Base-by-base conservation (phyloP, 1,140 invertebrate genomes). In the Euwallacea similis region DNA sequence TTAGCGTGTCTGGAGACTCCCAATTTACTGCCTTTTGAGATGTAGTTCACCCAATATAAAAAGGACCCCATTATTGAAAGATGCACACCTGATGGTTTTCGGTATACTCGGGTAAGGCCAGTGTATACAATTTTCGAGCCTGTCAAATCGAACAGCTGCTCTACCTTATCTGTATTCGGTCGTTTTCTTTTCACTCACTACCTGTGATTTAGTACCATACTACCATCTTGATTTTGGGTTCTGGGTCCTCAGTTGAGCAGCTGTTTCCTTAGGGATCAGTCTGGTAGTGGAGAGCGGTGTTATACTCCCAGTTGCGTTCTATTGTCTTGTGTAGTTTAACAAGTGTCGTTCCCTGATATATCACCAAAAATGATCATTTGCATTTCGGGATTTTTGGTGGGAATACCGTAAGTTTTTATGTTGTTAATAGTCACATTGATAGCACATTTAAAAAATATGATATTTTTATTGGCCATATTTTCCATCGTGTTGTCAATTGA, bases 341-440 rank as follows among this genome's bases (percentile, higher is more conserved):
- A 15, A 59, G 69, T 69, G 61, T 74, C 70, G 54, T 47, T 66
- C 42, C 50, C 1, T 33, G 21, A 16, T 0, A 43, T 8, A 66
- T 15, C 7, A 16, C 66, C 8, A 69, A 63, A n/a, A 68, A 88
- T 88, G 87, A 87, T 89, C 79, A 87, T 88, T 79, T 88, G 86
- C 79, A 86, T 88, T 78, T 88, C 87, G 64, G 87, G 87, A 84
- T 88, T 88, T 83, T 84, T 84, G 82, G 87, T 86, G 82, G 86
- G 86, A 86, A 86, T 53, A 41, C 44, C 80, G 87, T 87, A 79
- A 77, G 73, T 56, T 16, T 74, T 71, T 41, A 21, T 65, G 13
- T n/a, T 66, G 56, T 47, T 66, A 54, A 16, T 56, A 56, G 16
- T 21, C n/a, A n/a, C n/a, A n/a, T n/a, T n/a, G n/a, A n/a, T 33